These are phyloP conservation scores for Threskiornis aethiopicus DNA, from an alignment of 2,797 vertebrate species.

Conservation along the genomic window DNA sequence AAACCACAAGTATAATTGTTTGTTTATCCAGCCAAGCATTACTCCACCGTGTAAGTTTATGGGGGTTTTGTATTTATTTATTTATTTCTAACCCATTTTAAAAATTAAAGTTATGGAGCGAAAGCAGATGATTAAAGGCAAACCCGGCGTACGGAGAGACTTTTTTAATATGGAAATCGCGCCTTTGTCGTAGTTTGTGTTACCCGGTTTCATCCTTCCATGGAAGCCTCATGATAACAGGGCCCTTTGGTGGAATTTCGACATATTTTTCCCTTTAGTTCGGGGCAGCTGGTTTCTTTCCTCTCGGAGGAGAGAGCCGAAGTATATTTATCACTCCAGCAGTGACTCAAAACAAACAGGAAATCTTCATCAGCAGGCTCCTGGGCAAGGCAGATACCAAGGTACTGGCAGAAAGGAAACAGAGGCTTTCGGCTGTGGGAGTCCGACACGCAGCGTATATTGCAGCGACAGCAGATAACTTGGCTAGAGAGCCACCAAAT, in stretches of 20 bases:
- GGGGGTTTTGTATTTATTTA: constrained; percentile 45
- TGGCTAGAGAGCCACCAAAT: constrained; percentile 55
- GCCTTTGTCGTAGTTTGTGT: constrained; percentile 34
- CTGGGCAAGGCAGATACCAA: constrained; percentile 88
- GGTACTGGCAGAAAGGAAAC: constrained; percentile 87
- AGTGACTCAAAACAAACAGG: constrained; percentile 90
- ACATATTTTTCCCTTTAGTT: constrained; percentile 78
- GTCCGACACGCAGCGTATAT: constrained; percentile 69
- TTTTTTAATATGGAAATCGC: constrained; percentile 62
- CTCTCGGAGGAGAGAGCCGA: constrained; percentile 76
- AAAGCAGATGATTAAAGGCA: constrained; percentile 56
- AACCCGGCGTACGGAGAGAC: not conserved
- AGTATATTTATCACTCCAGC: constrained; percentile 89
- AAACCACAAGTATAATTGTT: constrained; percentile 83
- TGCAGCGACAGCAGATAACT: constrained; percentile 71
- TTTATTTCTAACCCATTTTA: constrained; percentile 69
- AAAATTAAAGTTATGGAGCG: constrained; percentile 49
- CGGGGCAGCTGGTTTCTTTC: constrained; percentile 84
- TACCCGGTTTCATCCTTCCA: constrained; percentile 67
- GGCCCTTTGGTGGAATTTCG: constrained; percentile 75
- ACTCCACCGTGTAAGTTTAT: constrained; percentile 65
- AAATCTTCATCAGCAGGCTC: constrained; percentile 88
- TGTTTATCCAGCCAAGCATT: constrained; percentile 78
- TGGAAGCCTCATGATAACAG: constrained; percentile 74
- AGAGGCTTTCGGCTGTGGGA: constrained; percentile 81